Base-by-base conservation (phyloP, 1,140 invertebrate genomes). In the Papilio glaucus region DNA sequence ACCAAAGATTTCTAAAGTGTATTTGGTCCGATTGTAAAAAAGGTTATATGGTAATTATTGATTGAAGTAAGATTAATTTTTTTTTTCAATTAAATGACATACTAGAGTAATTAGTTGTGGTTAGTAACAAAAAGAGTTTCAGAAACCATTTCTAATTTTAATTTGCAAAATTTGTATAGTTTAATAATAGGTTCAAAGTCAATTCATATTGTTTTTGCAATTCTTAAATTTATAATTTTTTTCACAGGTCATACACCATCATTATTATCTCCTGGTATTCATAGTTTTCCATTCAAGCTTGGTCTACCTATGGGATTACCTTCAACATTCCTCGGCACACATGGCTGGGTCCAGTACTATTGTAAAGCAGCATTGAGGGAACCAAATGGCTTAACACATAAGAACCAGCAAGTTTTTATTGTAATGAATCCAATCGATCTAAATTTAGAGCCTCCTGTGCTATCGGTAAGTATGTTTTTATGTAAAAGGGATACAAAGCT, bases 381-480 rank as follows among this genome's bases (percentile, higher is more conserved):
- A 88, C 97, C 97, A 1, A 97, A 97, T 78, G 98, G 98, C 1
- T 93, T 99, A 10, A 97, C 97, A 4, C 98, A 99, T 86, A 98
- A 99, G 93, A 98, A 98, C 88, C 98, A 99, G 90, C 98, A 98
- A 94, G 98, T 98, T 8, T 99, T 99, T 88, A 98, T 99, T 80
- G 97, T 99, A 0, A 98, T 99, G 97, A 98, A 98, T 91, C 98
- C 98, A 0, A 98, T 99, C 72, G 98, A 99, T 93, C 93, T 99
- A 73, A 98, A 98, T 92, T 93, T 98, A 83, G 98, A 98, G 85
- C 97, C 97, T 37, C 95, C 97, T 1, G 96, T 98, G 77, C 93
- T 99, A 74, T 95, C 97, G 84, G 98, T 98, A 94, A 96, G 96
- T 95, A 49, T 96, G 38, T 95, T 98, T 75, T 96, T 96, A 33